phyloP scores from a whole-genome alignment of 2,888 invertebrate genomes.

The Thera obeliscata region DNA sequence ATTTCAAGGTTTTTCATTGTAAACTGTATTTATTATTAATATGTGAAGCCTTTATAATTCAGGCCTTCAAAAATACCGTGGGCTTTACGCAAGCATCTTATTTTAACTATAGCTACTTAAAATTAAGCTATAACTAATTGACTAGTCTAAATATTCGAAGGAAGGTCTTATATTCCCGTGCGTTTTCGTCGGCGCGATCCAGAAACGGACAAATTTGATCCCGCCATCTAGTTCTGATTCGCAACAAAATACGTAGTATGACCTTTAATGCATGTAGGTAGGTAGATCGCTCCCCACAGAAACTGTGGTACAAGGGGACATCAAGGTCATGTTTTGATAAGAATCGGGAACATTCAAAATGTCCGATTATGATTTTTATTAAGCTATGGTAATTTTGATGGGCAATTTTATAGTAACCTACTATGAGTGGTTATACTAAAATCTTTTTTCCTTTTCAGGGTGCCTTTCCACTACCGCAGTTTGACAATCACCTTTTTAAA shows the following conservation, averaged over 20 bases:
- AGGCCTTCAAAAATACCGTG: conserved; percentile 6
- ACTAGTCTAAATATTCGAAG: not conserved
- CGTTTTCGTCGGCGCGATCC: conserved; percentile 16
- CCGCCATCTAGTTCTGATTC: conserved; percentile 13
- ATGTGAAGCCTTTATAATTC: not conserved
- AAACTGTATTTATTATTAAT: no score
- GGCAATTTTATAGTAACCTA: no score
- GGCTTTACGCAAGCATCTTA: no score
- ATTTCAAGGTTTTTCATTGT: no score
- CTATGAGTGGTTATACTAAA: no score
- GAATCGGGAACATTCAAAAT: no score
- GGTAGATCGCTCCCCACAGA: not conserved
- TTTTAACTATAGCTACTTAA: not conserved
- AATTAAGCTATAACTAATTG: not conserved
- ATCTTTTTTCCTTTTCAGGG: no score
- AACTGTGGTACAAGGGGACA: not conserved
- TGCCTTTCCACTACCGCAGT: no score
- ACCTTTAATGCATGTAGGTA: not conserved
- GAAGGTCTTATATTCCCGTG: not conserved
- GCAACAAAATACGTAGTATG: not conserved
- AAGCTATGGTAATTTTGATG: no score
- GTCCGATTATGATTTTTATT: no score
- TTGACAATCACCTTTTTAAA: no score
- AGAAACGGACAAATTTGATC: not conserved
- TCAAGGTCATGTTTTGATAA: not conserved